Percentiles rank a stretch among this genome's conserved stretches.
phyloP scores from a whole-genome alignment of 92 coral and sea anemone species.

The Diadumene lineata region DNA sequence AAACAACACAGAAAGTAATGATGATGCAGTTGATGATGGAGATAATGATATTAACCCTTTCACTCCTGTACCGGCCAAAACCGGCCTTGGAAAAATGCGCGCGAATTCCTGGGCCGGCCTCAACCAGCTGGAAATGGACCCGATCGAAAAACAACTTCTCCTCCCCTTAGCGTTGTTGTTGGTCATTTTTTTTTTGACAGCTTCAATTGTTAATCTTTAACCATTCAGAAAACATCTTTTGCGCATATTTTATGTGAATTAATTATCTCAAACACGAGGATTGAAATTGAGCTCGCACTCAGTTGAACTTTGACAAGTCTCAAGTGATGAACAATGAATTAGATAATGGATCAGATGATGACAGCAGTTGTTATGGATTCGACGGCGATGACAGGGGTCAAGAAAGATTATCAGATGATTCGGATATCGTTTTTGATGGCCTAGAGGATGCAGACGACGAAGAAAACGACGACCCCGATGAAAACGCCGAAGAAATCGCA shows the following conservation, averaged over 20 bases:
- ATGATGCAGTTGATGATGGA: too few species aligned
- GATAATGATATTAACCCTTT: too few species aligned
- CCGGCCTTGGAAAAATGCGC: not conserved
- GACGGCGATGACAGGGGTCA: conserved; percentile 3
- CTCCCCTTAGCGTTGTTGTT: conserved; percentile 2
- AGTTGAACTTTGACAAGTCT: not conserved
- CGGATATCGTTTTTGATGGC: conserved; percentile 20
- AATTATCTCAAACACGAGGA: not conserved
- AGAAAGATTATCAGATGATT: not conserved
- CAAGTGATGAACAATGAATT: not conserved
- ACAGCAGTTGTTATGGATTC: not conserved
- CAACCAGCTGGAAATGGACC: too few species aligned
- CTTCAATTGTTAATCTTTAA: not conserved
- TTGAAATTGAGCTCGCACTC: not conserved
- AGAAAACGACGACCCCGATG: conserved; percentile 1
- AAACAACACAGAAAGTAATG: too few species aligned
- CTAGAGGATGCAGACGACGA: conserved; percentile 15
- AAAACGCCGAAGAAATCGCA: not conserved
- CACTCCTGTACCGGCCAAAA: not conserved
- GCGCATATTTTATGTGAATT: conserved; percentile 8
- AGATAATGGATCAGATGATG: conserved; percentile 4
- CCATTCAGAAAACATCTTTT: conserved; percentile 1
- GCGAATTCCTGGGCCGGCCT: too few species aligned
- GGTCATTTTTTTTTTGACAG: not conserved
- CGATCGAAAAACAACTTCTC: not conserved